Percentiles rank a stretch among this genome's conserved stretches.
These are phyloP conservation scores for Crotalus viridis DNA, from an alignment of 2,113 vertebrate species.

Conservation along the genomic window DNA sequence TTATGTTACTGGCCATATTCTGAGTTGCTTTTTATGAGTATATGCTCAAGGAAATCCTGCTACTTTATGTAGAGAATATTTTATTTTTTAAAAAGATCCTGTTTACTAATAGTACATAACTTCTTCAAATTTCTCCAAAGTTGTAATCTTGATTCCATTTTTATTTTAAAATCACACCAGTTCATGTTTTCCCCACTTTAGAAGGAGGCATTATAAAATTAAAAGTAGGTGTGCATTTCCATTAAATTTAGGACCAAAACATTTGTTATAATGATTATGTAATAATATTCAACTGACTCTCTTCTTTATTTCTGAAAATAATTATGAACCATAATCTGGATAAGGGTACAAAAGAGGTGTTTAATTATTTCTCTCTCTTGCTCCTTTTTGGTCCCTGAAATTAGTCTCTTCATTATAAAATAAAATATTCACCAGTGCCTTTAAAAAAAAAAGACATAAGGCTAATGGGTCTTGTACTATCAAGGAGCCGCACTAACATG, in stretches of 20 bases:
- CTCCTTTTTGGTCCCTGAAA: neutral
- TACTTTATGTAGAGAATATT: neutral
- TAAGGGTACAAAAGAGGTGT: neutral
- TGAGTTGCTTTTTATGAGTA: neutral
- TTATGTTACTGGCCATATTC: neutral
- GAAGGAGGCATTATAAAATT: constrained; percentile 39
- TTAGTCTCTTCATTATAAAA: neutral
- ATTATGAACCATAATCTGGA: neutral
- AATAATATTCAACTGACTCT: neutral
- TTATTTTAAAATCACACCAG: constrained; percentile 48
- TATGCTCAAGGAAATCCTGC: neutral
- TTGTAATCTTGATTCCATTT: constrained; percentile 26
- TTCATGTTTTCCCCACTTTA: constrained; percentile 29
- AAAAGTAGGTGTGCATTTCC: constrained; percentile 57
- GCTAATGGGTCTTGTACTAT: neutral
- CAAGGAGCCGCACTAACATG: too few relatives aligned
- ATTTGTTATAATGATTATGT: neutral
- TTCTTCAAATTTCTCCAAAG: constrained; percentile 26
- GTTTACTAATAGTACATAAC: constrained; percentile 35
- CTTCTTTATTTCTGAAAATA: neutral
- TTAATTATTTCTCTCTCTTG: neutral
- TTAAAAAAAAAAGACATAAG: neutral
- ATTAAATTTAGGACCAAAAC: neutral
- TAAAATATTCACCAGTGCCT: neutral
- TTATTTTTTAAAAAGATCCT: neutral